These are phyloP conservation scores for Cavia aperea DNA, from an alignment of 2,113 vertebrate species.

Conservation along the genomic window DNA sequence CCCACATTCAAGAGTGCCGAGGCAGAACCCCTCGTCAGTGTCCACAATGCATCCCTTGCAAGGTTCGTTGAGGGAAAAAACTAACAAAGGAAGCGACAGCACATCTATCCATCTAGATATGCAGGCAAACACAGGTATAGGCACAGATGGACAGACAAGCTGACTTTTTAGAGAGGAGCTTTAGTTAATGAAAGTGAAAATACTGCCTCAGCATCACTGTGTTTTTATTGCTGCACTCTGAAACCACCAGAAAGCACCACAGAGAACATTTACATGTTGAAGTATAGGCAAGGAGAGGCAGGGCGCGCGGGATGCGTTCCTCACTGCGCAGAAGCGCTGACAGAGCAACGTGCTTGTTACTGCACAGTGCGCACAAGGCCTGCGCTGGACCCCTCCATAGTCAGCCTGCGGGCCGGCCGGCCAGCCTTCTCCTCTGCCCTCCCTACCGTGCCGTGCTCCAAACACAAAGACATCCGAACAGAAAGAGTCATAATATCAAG, in stretches of 20 bases:
- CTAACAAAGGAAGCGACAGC: not conserved
- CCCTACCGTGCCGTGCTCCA: not conserved
- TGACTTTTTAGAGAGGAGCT: not conserved
- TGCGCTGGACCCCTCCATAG: not conserved
- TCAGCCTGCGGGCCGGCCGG: not conserved
- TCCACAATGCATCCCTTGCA: not conserved
- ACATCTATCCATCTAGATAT: not conserved
- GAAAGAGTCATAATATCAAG: not conserved
- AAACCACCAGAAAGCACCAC: conserved; percentile 11
- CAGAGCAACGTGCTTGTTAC: not conserved
- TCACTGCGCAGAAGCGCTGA: not conserved
- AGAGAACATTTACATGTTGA: not conserved
- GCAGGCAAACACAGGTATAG: not conserved
- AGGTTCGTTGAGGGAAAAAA: not conserved
- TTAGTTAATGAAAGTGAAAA: not conserved
- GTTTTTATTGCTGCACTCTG: not conserved
- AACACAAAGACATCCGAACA: not conserved
- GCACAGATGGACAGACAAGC: not conserved
- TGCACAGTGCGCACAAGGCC: no score
- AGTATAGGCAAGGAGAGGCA: not conserved
- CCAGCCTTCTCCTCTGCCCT: not conserved
- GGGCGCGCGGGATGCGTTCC: not conserved
- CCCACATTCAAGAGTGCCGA: not conserved
- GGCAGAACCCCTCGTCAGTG: not conserved
- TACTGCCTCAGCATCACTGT: not conserved